Evolutionary conservation across 2,888 invertebrate species (phyloP), one percentile per base, ranked within the genome.

Genomic region (Cartodere bifasciata): DNA sequence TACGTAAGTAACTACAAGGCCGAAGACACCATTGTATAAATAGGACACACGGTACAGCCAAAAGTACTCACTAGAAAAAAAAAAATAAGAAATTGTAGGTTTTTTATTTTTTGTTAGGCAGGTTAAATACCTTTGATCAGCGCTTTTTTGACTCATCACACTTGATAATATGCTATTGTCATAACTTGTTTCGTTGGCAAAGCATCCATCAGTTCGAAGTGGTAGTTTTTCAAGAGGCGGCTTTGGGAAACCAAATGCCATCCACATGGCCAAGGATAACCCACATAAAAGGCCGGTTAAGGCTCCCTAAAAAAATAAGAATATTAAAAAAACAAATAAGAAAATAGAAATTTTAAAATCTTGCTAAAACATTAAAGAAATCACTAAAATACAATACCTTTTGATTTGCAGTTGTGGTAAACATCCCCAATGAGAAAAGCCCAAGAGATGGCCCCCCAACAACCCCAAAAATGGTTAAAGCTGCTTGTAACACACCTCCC

Each of bases 361-460:
- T 17, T 7, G 20, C n/a, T n/a, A n/a, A n/a, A n/a, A n/a, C n/a
- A n/a, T n/a, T n/a, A n/a, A n/a, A n/a, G n/a, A n/a, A n/a, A n/a
- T n/a, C n/a, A n/a, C n/a, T n/a, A n/a, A n/a, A n/a, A n/a, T n/a
- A n/a, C n/a, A n/a, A n/a, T 49, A 76, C 77, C 55, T 62, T 65
- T 57, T 86, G 72, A 50, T 79, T 84, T 4, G 79, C 75, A 30
- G 61, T 67, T 9, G 78, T 73, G 21, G 78, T 75, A 41, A 78
- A 75, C 82, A 91, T 86, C 43, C 90, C 90, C 15, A 88, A 60
- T 0, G 85, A 78, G 52, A 90, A 91, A 2, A 90, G 62, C 0
- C 81, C 88, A 13, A 90, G 61, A n/a, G 88, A 55, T 0, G 90
- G 90, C 1, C 90, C 90, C 1, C 88, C 88, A 2, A 85, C 75